These are phyloP conservation scores for Metallyticus violacea DNA, from an alignment of 2,888 invertebrate genomes.

Conservation along the genomic window DNA sequence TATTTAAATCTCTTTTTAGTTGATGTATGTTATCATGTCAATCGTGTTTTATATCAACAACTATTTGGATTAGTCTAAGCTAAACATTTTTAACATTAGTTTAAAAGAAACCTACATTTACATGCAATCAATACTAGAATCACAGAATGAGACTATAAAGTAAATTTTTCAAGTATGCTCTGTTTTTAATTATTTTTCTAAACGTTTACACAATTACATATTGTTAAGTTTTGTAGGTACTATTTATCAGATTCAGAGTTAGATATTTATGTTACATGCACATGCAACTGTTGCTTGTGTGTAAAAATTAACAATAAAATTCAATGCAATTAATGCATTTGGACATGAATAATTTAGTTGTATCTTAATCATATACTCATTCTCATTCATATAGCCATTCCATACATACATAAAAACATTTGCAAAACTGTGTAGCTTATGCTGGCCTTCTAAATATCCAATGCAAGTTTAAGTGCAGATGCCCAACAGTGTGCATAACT, in stretches of 20 bases:
- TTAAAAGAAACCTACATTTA: not conserved
- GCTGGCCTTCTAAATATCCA: not conserved
- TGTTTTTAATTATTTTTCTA: not conserved
- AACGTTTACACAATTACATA: not conserved
- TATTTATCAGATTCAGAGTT: not conserved
- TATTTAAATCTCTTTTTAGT: too few species aligned
- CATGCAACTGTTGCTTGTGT: not conserved
- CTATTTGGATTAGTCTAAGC: too few species aligned
- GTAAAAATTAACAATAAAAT: not conserved
- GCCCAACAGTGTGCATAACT: not conserved
- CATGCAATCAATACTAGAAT: not conserved
- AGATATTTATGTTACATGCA: not conserved
- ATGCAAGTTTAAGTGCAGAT: not conserved
- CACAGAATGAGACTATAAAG: not conserved
- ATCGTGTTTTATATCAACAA: too few species aligned
- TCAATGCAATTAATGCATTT: not conserved
- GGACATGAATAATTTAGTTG: not conserved
- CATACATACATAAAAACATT: not conserved
- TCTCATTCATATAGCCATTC: not conserved
- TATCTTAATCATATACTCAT: not conserved
- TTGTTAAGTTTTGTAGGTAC: not conserved
- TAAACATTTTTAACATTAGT: not conserved
- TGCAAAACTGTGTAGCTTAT: not conserved
- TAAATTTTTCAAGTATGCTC: not conserved
- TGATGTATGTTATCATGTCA: too few species aligned